Evolutionary conservation across 1,140 invertebrate species (phyloP).

Genomic region (Brachionus koreanus): DNA sequence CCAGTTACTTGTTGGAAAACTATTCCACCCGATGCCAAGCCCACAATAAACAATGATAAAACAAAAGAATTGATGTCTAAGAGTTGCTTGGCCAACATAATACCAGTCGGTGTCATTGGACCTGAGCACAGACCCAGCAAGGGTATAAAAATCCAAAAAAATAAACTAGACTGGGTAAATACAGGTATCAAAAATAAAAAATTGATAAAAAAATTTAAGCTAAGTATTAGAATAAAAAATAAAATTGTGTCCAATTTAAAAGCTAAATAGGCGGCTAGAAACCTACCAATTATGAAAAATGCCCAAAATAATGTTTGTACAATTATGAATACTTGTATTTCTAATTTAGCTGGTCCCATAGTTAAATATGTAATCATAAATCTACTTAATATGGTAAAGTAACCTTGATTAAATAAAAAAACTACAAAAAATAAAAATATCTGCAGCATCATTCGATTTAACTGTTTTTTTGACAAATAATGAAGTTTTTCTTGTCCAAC

Average conservation of each 20-base stretch:
- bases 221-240: conserved; percentile 11
- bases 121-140: conserved; percentile 14
- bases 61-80: conserved; percentile 21
- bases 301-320: conserved; percentile 36
- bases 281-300: conserved; percentile 19
- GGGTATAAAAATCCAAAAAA: conserved; percentile 7
- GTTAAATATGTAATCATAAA: conserved; percentile 44
- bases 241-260: background rate
- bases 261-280: conserved; percentile 21
- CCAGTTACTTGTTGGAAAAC: conserved; percentile 30
- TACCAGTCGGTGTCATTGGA: background rate
- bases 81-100: conserved; percentile 28
- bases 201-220: background rate
- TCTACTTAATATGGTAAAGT: conserved; percentile 23
- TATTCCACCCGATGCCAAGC: conserved; percentile 15
- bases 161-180: background rate
- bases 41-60: conserved; percentile 29
- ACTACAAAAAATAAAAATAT: conserved; percentile 5
- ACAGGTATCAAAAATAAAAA: conserved; percentile 9
- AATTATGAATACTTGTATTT: background rate
- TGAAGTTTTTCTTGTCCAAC: background rate
- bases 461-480: background rate
- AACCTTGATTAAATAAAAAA: conserved; percentile 32
- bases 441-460: background rate
- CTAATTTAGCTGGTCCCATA: conserved; percentile 17